phyloP scores from a whole-genome alignment of 2,888 invertebrate genomes.

The Eupeodes luniger region DNA sequence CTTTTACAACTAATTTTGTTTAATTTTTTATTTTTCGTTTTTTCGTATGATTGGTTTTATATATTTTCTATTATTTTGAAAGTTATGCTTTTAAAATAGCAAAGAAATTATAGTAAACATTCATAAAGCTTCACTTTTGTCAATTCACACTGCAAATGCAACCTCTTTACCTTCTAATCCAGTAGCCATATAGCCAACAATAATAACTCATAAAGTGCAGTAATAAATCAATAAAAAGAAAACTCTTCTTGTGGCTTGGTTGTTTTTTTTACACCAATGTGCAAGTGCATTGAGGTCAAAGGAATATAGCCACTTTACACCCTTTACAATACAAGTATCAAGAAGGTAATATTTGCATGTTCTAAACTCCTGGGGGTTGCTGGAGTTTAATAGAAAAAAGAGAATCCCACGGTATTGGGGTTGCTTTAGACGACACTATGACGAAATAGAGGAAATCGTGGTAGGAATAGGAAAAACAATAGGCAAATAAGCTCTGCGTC shows the following conservation, averaged over 20 bases:
- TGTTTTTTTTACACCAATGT: conserved; percentile 2
- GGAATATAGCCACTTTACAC: conserved; percentile 49
- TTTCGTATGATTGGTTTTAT: no score
- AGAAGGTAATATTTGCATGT: conserved; percentile 4
- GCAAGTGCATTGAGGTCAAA: conserved; percentile 65
- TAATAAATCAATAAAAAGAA: conserved; percentile 60
- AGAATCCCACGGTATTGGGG: neutral
- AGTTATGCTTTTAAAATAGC: no score
- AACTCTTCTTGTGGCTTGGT: neutral
- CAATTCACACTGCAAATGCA: neutral
- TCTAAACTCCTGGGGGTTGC: conserved; percentile 21
- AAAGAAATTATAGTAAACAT: conserved; percentile 38
- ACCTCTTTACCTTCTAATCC: conserved; percentile 33
- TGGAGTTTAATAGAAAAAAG: conserved; percentile 22
- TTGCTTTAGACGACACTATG: conserved; percentile 10
- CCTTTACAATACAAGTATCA: neutral
- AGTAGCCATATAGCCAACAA: conserved; percentile 55
- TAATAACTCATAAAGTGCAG: conserved; percentile 61
- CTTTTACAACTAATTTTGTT: no score
- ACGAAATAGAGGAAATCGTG: conserved; percentile 1
- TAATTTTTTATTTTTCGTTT: no score
- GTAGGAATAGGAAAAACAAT: conserved; percentile 7
- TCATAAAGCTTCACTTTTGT: conserved; percentile 55
- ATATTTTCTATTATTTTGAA: no score
- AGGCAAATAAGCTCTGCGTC: conserved; percentile 17